A percentile compares a stretch with the other conserved stretches of the same genome.
These are phyloP conservation scores for Neomonachus schauinslandi DNA, from an alignment of 2,113 vertebrate species.

Conservation along the genomic window DNA sequence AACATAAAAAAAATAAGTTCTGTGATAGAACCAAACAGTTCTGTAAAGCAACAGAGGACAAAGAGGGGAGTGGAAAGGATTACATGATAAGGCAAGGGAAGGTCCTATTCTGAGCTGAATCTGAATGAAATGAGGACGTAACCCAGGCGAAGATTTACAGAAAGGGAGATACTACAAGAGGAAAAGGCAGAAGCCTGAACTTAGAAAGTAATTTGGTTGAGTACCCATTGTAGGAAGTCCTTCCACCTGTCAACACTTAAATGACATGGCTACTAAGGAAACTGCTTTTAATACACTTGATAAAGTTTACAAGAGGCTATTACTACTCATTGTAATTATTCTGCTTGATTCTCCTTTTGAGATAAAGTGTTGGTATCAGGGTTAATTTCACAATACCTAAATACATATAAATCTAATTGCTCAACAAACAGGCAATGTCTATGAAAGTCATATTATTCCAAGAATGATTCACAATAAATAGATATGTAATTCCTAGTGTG, in stretches of 20 bases:
- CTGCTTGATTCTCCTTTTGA: conserved; percentile 14
- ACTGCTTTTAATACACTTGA: not conserved
- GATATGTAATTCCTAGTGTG: not conserved
- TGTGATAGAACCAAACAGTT: not conserved
- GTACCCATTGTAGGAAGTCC: not conserved
- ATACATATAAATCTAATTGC: not conserved
- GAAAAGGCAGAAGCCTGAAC: not conserved
- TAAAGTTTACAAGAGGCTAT: not conserved
- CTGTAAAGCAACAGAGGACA: not conserved
- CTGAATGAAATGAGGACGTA: not conserved
- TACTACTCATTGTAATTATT: not conserved
- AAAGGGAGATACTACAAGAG: not conserved
- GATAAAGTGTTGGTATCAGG: not conserved
- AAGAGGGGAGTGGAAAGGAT: not conserved
- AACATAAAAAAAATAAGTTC: too few relatives aligned
- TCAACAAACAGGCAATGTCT: not conserved
- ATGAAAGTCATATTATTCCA: not conserved
- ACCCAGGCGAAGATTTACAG: not conserved
- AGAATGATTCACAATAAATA: not conserved
- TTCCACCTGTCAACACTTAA: not conserved
- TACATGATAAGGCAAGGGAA: not conserved
- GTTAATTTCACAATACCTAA: not conserved
- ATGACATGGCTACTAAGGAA: not conserved
- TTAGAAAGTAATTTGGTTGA: not conserved
- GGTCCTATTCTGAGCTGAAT: not conserved